phyloP scores from a whole-genome alignment of 2,888 invertebrate species.

The Eucera pruinosa region DNA sequence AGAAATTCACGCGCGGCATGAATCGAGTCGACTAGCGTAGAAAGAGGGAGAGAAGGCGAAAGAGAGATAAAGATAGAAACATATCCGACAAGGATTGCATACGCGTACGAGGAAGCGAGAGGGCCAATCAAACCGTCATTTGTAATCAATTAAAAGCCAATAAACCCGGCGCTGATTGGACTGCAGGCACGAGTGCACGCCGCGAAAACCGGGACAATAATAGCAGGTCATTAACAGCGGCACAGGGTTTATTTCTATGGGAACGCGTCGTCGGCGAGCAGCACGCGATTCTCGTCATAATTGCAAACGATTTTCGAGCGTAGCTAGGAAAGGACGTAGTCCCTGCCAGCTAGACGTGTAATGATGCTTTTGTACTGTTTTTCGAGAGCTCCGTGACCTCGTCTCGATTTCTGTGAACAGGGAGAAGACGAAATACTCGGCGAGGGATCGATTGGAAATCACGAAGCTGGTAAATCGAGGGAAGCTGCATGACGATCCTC shows the following conservation, averaged over 20 bases:
- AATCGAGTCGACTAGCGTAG: neutral
- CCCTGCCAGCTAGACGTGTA: conserved; percentile 26
- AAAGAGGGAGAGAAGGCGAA: neutral
- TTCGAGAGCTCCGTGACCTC: conserved; percentile 54
- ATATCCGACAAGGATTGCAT: neutral
- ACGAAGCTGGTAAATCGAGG: conserved; percentile 32
- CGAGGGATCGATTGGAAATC: conserved; percentile 45
- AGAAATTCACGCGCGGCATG: conserved; percentile 1
- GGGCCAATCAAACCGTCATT: conserved; percentile 82
- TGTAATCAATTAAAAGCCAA: conserved; percentile 84
- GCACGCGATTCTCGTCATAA: conserved; percentile 8
- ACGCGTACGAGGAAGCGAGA: conserved; percentile 60
- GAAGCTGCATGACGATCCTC: neutral
- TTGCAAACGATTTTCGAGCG: conserved; percentile 6
- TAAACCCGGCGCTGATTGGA: conserved; percentile 82
- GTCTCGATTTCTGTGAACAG: conserved; percentile 41
- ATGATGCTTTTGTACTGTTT: conserved; percentile 22
- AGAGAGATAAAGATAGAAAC: neutral
- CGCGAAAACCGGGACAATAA: conserved; percentile 81
- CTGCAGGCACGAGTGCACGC: conserved; percentile 73
- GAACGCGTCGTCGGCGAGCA: conserved; percentile 47
- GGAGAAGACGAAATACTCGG: neutral
- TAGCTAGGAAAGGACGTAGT: conserved; percentile 23
- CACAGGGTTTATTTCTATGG: conserved; percentile 78
- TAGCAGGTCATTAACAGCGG: conserved; percentile 81